Evolutionary conservation across 2,888 invertebrate species (phyloP), one percentile per base, ranked within the genome.

Genomic region (Cheilosia scutellata): DNA sequence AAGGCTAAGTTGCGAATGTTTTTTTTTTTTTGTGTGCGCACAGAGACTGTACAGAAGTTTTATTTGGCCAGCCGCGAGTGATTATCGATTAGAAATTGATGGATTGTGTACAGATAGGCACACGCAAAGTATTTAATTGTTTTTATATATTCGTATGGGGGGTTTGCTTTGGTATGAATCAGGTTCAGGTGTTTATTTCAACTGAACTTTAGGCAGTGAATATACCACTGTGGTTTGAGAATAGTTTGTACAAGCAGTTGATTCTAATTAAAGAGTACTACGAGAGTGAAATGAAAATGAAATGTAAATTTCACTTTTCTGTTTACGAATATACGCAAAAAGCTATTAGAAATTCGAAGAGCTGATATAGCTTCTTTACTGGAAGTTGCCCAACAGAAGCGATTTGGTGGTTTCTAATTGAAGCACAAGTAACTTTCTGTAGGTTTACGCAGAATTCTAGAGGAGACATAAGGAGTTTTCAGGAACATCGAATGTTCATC

Each of bases 141-240:
- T 42, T 58, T 58, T 6, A 57, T 20, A 31, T 11, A 7, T 11
- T 7, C 2, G 16, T 37, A 33, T 16, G 11, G 33, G 13, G 33
- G 7, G n/a, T 51, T 25, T 57, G 25, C 25, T 47, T 31, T 27
- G 60, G 16, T 37, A 16, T 71, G 49, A 60, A 58, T 71, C 71
- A 71, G 16, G 4, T 7, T 9, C 6, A 57, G 13, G 20, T 9
- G 7, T 44, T 57, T 70, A 53, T 40, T 68, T 55, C 31, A 0
- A 6, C 3, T 27, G 49, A 49, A 71, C 58, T 71, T 71, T 71
- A 58, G 57, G 57, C 20, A 44, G 16, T 42, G 66, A 5, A 65
- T 20, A 49, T 49, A 65, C 37, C 27, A 13, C 27, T 40, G 51
- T 27, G 7, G 40, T 16, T 29, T 62, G 60, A 62, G 29, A 63